A percentile compares a stretch with the other conserved stretches of the same genome.
phyloP scores from a whole-genome alignment of 2,113 vertebrate species.

The Todiramphus chloris region DNA sequence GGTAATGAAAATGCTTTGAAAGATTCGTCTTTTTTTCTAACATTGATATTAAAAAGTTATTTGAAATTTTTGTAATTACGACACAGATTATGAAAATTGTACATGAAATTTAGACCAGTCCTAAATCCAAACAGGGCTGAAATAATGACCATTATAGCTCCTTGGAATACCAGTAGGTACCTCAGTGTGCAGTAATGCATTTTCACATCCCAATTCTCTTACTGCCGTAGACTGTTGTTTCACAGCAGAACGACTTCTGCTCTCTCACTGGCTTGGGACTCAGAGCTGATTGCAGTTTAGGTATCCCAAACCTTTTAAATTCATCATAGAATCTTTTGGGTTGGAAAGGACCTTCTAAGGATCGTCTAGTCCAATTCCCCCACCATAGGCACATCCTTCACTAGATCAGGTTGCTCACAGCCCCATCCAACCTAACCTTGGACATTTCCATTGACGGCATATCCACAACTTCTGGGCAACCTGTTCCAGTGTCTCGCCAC shows the following conservation, averaged over 20 bases:
- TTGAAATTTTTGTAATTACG: conserved; percentile 44
- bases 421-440: accelerated
- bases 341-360: neutral
- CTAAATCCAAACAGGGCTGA: neutral
- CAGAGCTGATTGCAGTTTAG: neutral
- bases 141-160: neutral
- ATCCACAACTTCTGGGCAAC: neutral
- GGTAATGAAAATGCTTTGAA: conserved; percentile 14
- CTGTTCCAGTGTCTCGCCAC: neutral
- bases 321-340: neutral
- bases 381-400: neutral
- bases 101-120: neutral
- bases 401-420: neutral
- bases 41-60: conserved; percentile 35
- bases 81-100: neutral
- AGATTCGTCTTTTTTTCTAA: conserved; percentile 16
- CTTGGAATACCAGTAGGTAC: neutral
- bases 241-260: neutral
- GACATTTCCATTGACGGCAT: neutral
- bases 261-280: neutral
- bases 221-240: neutral
- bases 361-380: accelerated
- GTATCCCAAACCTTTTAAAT: neutral
- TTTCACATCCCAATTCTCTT: neutral
- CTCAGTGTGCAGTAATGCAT: neutral